Conservation (phyloP, 2,797 vertebrate genomes). For the Poecile montanus region DNA sequence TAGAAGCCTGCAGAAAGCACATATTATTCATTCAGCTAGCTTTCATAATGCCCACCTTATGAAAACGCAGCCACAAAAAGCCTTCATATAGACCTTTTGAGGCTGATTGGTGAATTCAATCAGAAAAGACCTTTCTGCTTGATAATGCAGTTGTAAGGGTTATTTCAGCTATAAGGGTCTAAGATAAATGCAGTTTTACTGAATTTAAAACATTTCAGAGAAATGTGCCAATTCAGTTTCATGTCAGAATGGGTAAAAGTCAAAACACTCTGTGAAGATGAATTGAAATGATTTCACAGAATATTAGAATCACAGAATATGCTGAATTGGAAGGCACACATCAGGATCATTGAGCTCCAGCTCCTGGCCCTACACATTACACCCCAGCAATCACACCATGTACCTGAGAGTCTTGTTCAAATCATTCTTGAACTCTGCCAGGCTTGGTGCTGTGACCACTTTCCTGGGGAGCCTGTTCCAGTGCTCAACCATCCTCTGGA, state of each 20-base stretch:
- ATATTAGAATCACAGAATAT: neutral
- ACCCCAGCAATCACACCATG: neutral
- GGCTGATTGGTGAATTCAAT: neutral
- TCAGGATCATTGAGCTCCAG: neutral
- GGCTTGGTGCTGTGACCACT: neutral
- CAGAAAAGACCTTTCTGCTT: neutral
- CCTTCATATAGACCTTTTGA: neutral
- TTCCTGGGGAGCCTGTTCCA: neutral
- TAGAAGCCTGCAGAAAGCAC: neutral
- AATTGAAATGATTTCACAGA: neutral
- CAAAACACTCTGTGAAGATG: neutral
- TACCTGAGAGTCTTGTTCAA: neutral
- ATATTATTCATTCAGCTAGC: neutral
- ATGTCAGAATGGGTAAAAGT: neutral
- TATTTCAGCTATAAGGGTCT: neutral
- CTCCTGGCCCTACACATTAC: neutral
- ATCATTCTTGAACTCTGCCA: neutral
- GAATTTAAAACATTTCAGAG: neutral
- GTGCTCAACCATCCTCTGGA: neutral
- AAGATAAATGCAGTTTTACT: neutral
- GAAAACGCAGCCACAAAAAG: neutral
- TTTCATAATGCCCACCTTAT: neutral
- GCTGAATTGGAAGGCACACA: neutral
- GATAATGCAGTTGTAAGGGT: neutral
- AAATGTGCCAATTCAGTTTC: neutral